A percentile compares a stretch with the other conserved stretches of the same genome.
phyloP scores from a whole-genome alignment of 2,113 vertebrate species.

The Microcebus murinus region DNA sequence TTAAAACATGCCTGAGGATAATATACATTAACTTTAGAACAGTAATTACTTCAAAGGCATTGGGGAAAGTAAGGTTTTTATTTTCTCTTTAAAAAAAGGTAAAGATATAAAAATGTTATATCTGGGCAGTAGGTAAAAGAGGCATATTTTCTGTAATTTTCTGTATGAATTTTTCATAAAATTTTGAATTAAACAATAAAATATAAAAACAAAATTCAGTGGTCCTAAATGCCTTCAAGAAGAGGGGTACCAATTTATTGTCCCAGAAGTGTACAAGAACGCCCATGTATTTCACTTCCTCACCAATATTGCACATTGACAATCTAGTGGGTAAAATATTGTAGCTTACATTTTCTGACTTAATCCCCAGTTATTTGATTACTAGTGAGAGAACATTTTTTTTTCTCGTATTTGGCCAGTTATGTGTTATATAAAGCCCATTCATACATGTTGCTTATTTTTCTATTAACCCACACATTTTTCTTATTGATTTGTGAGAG shows the following conservation, averaged over 20 bases:
- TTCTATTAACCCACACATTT: neutral
- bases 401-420: neutral
- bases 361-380: neutral
- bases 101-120: neutral
- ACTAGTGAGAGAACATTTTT: neutral
- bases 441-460: neutral
- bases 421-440: constrained; percentile 18
- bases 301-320: neutral
- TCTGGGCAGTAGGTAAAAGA: neutral
- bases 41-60: neutral
- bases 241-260: neutral
- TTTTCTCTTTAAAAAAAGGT: neutral
- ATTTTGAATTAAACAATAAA: constrained; percentile 18
- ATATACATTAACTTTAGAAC: neutral
- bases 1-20: neutral
- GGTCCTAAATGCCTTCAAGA: neutral
- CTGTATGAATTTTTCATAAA: neutral
- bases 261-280: neutral
- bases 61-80: neutral
- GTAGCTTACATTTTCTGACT: neutral
- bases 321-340: neutral
- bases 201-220: neutral
- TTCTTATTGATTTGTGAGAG: neutral
- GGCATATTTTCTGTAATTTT: neutral
- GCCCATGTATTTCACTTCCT: neutral